These are phyloP conservation scores for Spicauda simplicius DNA, from an alignment of 2,888 invertebrate species.

Conservation along the genomic window DNA sequence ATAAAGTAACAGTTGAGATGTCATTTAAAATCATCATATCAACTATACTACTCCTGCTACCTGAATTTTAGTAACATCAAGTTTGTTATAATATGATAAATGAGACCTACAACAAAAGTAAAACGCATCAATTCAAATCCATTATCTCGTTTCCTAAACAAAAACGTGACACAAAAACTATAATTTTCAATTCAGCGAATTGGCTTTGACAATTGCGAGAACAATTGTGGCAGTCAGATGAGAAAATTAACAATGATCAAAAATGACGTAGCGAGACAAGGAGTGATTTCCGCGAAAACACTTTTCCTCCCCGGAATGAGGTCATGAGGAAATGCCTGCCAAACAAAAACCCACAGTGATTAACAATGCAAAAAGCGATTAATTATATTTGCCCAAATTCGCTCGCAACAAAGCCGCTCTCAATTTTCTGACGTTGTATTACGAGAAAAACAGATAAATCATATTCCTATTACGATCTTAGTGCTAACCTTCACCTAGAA, in stretches of 20 bases:
- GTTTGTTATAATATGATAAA: too few species aligned
- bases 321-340: constrained; percentile 39
- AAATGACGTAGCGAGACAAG: constrained; percentile 46
- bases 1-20: too few species aligned
- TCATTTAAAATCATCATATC: too few species aligned
- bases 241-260: constrained; percentile 49
- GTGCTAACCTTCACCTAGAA: constrained; percentile 41
- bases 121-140: not conserved
- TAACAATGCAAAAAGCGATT: not conserved
- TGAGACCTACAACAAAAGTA: too few species aligned
- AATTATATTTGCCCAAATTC: not conserved
- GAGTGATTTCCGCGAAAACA: constrained; percentile 43
- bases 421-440: not conserved
- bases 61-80: too few species aligned
- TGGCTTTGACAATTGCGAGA: constrained; percentile 38
- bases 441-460: not conserved
- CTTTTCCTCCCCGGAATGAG: constrained; percentile 43
- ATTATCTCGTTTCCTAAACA: not conserved
- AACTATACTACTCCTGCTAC: too few species aligned
- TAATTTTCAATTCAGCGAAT: constrained; percentile 40
- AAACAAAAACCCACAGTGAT: constrained; percentile 21
- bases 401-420: not conserved
- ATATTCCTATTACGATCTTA: not conserved
- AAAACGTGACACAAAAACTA: constrained; percentile 6
- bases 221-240: constrained; percentile 44